Evolutionary conservation across 2,888 invertebrate species (phyloP).

Genomic region (Harpalus rubripes): DNA sequence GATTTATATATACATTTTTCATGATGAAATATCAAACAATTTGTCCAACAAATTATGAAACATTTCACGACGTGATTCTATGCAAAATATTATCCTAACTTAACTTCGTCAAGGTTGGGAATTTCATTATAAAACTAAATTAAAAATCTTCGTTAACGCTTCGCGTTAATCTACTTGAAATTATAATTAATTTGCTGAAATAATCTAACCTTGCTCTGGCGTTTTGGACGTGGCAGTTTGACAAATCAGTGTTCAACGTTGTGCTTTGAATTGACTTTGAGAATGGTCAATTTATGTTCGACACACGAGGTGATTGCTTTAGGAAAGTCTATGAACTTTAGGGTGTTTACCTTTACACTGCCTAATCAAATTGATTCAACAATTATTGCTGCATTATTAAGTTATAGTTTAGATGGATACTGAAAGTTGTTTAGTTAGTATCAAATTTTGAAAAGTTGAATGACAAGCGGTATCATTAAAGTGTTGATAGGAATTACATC

Average conservation of each 20-base stretch:
- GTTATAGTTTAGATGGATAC: background rate
- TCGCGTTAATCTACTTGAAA: conserved; percentile 29
- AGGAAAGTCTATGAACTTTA: conserved; percentile 8
- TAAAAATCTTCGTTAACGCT: conserved; percentile 24
- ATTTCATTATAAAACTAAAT: conserved; percentile 42
- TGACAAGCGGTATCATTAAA: background rate
- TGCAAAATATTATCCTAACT: conserved; percentile 11
- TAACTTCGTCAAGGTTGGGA: conserved; percentile 17
- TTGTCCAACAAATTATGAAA: background rate
- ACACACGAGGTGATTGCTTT: conserved; percentile 23
- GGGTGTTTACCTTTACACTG: conserved; percentile 3
- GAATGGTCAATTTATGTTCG: conserved; percentile 35
- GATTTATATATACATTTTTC: background rate
- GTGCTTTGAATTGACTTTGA: conserved; percentile 29
- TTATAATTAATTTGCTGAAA: conserved; percentile 49
- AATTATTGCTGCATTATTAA: background rate
- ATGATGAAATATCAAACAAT: background rate
- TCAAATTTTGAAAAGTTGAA: background rate
- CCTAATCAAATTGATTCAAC: background rate
- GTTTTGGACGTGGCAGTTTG: conserved; percentile 17
- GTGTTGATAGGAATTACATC: background rate
- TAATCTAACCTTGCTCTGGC: background rate
- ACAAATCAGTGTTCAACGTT: conserved; percentile 5
- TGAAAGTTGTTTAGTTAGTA: background rate
- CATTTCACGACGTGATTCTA: background rate